Base-by-base conservation (phyloP, 2,797 vertebrate species). In the Coreius guichenoti region DNA sequence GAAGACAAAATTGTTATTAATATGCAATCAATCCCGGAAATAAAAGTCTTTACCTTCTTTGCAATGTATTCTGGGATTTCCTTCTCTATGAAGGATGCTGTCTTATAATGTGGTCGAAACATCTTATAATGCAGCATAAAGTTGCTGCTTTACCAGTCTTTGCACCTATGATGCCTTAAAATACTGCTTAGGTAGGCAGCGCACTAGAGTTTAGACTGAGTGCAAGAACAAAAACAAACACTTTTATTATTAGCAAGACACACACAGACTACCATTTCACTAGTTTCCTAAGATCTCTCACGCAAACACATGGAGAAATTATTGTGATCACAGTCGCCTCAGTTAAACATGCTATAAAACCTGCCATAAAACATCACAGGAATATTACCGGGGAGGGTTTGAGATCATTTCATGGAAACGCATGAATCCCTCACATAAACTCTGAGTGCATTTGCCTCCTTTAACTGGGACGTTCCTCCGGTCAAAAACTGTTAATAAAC, bases 311-410 rank as follows among this genome's bases (percentile, higher is more conserved):
- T 21, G 45, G 11, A 16, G 26, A 31, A 36, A 68, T 69, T 69
- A 36, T 39, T 54, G 79, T 23, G 77, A 49, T 63, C 58, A 23
- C 51, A 26, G n/a, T 26, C 13, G 58, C 58, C 70, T 39, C 61
- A n/a, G 69, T 68, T n/a, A 74, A 84, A 31, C 49, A 47, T 33
- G 58, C 45, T 67, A n/a, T n/a, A n/a, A n/a, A n/a, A n/a, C n/a
- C n/a, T n/a, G n/a, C n/a, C n/a, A n/a, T n/a, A n/a, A n/a, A n/a
- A n/a, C n/a, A n/a, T n/a, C n/a, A n/a, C n/a, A n/a, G n/a, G n/a
- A n/a, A n/a, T n/a, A n/a, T n/a, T 4, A 61, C n/a, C 4, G 5
- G 33, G 33, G 33, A 61, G n/a, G 4, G 1, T 9, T 23, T 23
- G 21, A 23, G 54, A 23, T 23, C 7, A 21, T 54, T 54, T 54